These are phyloP conservation scores for Oscheius onirici DNA, from an alignment of 2,888 invertebrate species.

Conservation along the genomic window DNA sequence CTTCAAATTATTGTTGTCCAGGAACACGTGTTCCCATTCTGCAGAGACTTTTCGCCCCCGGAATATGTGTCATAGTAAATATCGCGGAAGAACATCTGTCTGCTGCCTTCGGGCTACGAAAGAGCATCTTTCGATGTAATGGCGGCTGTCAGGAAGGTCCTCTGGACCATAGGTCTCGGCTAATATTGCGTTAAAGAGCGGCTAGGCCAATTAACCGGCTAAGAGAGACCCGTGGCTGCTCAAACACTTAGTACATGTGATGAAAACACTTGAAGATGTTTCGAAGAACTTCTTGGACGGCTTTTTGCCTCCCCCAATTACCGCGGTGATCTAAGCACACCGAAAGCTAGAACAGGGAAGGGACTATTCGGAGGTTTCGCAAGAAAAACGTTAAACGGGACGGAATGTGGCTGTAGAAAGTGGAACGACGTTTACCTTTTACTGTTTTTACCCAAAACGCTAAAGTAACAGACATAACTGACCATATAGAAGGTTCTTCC, in stretches of 20 bases:
- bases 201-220: slow-evolving; percentile 10
- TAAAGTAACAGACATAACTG: slow-evolving; percentile 1
- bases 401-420: neutral
- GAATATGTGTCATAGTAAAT: slow-evolving; percentile 27
- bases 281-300: slow-evolving; percentile 1
- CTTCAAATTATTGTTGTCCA: slow-evolving; percentile 2
- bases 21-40: slow-evolving; percentile 20
- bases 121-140: slow-evolving; percentile 20
- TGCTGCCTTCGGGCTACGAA: slow-evolving; percentile 20
- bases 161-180: slow-evolving; percentile 13
- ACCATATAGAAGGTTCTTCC: slow-evolving; percentile 53
- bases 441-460: neutral
- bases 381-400: neutral
- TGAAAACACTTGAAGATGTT: slow-evolving; percentile 7
- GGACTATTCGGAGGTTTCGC: neutral
- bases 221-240: neutral
- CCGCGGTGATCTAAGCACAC: neutral
- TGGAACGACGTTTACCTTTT: neutral
- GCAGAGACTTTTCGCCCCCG: slow-evolving; percentile 14
- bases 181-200: slow-evolving; percentile 9
- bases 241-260: slow-evolving; percentile 9
- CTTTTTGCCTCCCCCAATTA: neutral
- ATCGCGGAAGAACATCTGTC: slow-evolving; percentile 21
- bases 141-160: slow-evolving; percentile 16
- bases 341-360: neutral